Conservation (phyloP, 2,888 invertebrate genomes). For the Plagodis pulveraria region DNA sequence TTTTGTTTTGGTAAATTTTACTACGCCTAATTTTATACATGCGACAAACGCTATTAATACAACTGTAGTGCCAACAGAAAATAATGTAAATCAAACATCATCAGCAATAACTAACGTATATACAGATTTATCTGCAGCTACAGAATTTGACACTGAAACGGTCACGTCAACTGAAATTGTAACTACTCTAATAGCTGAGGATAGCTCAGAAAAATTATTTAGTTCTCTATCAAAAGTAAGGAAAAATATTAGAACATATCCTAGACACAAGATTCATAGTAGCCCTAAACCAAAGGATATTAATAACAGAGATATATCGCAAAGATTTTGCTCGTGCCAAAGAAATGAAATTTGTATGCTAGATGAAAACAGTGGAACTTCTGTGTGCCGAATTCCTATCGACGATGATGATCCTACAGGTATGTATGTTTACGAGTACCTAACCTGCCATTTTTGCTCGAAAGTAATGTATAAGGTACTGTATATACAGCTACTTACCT, state of each 20-base stretch:
- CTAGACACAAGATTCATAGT: conserved; percentile 58
- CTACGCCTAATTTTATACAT: conserved; percentile 70
- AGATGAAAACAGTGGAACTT: conserved; percentile 84
- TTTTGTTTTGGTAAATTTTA: conserved; percentile 81
- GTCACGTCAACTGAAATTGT: conserved; percentile 49
- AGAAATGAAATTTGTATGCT: conserved; percentile 87
- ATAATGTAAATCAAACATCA: conserved; percentile 62
- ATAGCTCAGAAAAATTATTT: conserved; percentile 50
- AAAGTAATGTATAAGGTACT: no score
- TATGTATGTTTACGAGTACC: conserved; percentile 36
- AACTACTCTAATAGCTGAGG: conserved; percentile 48
- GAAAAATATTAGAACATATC: conserved; percentile 76
- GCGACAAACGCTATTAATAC: conserved; percentile 67
- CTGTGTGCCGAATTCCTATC: conserved; percentile 80
- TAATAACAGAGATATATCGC: conserved; percentile 68
- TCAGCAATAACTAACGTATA: conserved; percentile 59
- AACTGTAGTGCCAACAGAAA: conserved; percentile 76
- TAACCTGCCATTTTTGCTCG: no score
- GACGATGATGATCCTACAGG: conserved; percentile 86
- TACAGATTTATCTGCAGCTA: conserved; percentile 48
- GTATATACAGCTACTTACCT: no score
- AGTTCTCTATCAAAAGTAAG: conserved; percentile 70
- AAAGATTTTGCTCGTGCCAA: conserved; percentile 82
- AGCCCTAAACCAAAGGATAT: conserved; percentile 63
- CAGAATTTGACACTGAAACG: conserved; percentile 43